Base-by-base conservation (phyloP, 1,140 invertebrate genomes). In the Pogonus chalceus region DNA sequence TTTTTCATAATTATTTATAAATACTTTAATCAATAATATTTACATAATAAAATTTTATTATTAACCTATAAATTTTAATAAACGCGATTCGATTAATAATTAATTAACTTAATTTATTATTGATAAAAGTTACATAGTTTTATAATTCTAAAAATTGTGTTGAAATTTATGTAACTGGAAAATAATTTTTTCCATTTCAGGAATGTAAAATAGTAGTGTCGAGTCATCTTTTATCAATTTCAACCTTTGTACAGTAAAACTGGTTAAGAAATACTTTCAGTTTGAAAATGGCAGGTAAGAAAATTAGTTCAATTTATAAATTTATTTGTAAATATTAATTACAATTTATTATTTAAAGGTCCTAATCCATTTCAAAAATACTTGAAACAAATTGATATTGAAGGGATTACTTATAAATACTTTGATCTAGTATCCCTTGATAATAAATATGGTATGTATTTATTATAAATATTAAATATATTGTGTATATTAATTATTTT, bases 371-470 rank as follows among this genome's bases (percentile, higher is more conserved):
- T 81, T 66, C 72, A 79, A 26, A 71, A 79, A 39, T 72, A 82
- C 21, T 60, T 90, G 51, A 87, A 88, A 66, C 76, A 76, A 1
- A 66, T 92, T 22, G 70, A 73, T 2, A 67, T 88, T 23, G 76
- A 76, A 57, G 83, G 79, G 0, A 80, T 82, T 43, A 69, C 78
- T 1, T 90, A 78, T 62, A 79, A 81, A 54, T 94, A 87, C 65
- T 94, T 80, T 72, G 85, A 92, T 72, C 61, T 93, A 23, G 63
- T 77, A 22, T 61, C 72, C 43, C 72, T 88, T 67, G 78, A 83
- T 63, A 66, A 76, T 54, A 80, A 87, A 76, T 92, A 91, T 80
- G 82, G 89, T 93, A 78, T 82, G 76, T 66, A 53, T 57, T 46
- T 58, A 35, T 52, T 57, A 53, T 22, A 14, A 50, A 51, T 23